A percentile compares a stretch with the other conserved stretches of the same genome.
Conservation (phyloP, 2,888 invertebrate genomes). For the Polydrusus tereticollis region DNA sequence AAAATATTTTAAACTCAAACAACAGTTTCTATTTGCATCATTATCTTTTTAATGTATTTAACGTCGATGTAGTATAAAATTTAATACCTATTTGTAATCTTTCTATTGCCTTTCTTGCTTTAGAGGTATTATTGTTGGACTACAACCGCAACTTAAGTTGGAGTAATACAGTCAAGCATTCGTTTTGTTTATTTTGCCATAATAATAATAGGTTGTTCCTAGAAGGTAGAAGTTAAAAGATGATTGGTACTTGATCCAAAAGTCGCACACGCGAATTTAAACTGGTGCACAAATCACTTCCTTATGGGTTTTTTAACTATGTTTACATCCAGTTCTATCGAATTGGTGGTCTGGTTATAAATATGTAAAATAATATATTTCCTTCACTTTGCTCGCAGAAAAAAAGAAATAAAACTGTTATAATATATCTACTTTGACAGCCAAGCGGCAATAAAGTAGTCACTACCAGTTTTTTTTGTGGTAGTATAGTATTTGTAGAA, state of each 20-base stretch:
- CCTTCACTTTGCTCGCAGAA: no score
- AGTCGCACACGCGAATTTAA: slow-evolving; percentile 44
- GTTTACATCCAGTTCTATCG: slow-evolving; percentile 25
- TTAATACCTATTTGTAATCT: slow-evolving; percentile 32
- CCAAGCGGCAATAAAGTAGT: no score
- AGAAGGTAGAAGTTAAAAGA: slow-evolving; percentile 41
- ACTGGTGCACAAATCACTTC: slow-evolving; percentile 41
- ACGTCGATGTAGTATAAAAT: slow-evolving; percentile 14
- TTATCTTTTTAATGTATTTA: slow-evolving; percentile 16
- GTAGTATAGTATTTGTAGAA: no score
- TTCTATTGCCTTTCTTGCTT: slow-evolving; percentile 21
- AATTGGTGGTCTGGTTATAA: no score
- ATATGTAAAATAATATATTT: no score
- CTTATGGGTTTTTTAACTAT: slow-evolving; percentile 31
- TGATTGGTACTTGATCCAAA: slow-evolving; percentile 41
- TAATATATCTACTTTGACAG: no score
- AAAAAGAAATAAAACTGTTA: no score
- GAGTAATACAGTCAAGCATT: slow-evolving; percentile 36
- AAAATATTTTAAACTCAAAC: no score
- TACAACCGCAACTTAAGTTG: slow-evolving; percentile 37
- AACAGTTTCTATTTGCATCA: not conserved
- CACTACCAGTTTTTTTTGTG: no score
- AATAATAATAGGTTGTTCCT: slow-evolving; percentile 38
- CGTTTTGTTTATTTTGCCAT: slow-evolving; percentile 39
- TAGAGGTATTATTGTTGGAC: slow-evolving; percentile 27